A percentile compares a stretch with the other conserved stretches of the same genome.
These are phyloP conservation scores for Elgaria multicarinata DNA, from an alignment of 2,113 vertebrate genomes.

Conservation along the genomic window DNA sequence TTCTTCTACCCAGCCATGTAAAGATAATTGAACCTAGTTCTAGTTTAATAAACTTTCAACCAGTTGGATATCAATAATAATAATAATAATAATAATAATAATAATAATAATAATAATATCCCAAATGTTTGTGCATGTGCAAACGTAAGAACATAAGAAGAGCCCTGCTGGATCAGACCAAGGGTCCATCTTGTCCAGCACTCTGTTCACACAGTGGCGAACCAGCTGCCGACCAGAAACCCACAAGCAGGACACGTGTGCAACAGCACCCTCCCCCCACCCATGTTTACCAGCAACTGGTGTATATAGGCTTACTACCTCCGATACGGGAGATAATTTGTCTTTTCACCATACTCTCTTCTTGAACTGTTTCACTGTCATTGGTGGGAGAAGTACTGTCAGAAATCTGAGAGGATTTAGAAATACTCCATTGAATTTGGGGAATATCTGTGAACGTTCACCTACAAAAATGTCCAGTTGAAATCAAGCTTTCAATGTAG, in stretches of 20 bases:
- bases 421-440: neutral
- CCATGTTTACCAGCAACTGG: too few relatives aligned
- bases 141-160: too few relatives aligned
- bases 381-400: neutral
- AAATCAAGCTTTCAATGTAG: neutral
- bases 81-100: too few relatives aligned
- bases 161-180: too few relatives aligned
- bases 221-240: too few relatives aligned
- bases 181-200: too few relatives aligned
- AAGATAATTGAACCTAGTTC: neutral
- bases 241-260: too few relatives aligned
- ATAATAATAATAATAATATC: neutral
- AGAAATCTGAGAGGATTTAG: neutral
- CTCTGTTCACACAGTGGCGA: too few relatives aligned
- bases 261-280: too few relatives aligned
- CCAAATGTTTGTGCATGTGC: neutral
- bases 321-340: too few relatives aligned
- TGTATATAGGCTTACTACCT: too few relatives aligned
- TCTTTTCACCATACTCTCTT: neutral
- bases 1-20: slow-evolving; percentile 18
- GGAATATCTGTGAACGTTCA: neutral
- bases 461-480: neutral
- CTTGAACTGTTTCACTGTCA: neutral
- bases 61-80: neutral
- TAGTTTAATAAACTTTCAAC: neutral